phyloP scores from a whole-genome alignment of 2,888 invertebrate species.

The Alloplasta piceator region DNA sequence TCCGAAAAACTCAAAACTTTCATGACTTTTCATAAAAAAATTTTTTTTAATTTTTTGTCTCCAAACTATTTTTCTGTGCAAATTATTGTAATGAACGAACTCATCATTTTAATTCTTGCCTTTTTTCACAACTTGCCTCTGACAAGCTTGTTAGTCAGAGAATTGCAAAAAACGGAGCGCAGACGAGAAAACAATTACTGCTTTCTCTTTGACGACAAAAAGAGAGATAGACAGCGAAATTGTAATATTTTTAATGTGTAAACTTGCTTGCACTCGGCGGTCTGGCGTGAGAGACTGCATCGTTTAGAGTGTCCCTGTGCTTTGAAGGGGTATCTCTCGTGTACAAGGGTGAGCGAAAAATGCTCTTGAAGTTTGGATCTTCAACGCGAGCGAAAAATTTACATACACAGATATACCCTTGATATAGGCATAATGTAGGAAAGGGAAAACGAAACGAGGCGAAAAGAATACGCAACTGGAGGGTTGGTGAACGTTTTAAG shows the following conservation, averaged over 20 bases:
- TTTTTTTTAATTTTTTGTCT: too few species aligned
- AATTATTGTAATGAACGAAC: too few species aligned
- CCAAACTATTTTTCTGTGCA: too few species aligned
- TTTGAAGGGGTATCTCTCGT: conserved; percentile 42
- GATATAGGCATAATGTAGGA: neutral
- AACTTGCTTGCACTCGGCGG: conserved; percentile 19
- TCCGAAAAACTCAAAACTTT: too few species aligned
- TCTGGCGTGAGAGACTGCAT: conserved; percentile 51
- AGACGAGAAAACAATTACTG: conserved; percentile 16
- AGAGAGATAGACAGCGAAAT: neutral
- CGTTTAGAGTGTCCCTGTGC: conserved; percentile 41
- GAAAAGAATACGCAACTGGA: conserved; percentile 27
- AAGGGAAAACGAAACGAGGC: conserved; percentile 4
- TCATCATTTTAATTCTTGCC: too few species aligned
- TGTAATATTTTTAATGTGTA: conserved; percentile 42
- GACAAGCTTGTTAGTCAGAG: neutral
- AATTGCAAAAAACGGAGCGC: conserved; percentile 5
- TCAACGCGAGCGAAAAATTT: conserved; percentile 25
- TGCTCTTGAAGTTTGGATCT: conserved; percentile 53
- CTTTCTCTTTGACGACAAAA: conserved; percentile 3
- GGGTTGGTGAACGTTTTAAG: conserved; percentile 42
- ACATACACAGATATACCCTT: conserved; percentile 19
- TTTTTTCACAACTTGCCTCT: too few species aligned
- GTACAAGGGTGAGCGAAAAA: conserved; percentile 42
- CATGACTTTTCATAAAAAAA: too few species aligned